phyloP scores from a whole-genome alignment of 1,140 invertebrate species.

The Drosophila sturtevanti region DNA sequence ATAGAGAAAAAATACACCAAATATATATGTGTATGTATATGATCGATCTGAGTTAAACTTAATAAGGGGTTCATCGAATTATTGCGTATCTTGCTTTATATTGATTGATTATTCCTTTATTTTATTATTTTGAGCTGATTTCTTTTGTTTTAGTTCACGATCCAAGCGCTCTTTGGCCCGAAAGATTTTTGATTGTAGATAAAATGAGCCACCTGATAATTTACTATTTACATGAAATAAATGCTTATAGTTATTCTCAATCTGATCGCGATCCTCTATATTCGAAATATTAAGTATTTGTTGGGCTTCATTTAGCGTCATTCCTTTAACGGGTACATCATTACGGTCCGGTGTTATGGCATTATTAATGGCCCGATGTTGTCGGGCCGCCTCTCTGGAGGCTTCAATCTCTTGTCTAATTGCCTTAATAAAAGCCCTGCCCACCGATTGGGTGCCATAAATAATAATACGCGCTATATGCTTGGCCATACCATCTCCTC shows the following conservation, averaged over 20 bases:
- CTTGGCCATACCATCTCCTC: constrained; percentile 38
- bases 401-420: constrained; percentile 58
- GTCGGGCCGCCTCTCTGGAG: constrained; percentile 41
- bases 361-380: constrained; percentile 67
- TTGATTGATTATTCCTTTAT: not conserved
- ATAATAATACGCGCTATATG: constrained; percentile 47
- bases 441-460: constrained; percentile 44
- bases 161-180: constrained; percentile 96
- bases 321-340: constrained; percentile 39
- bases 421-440: constrained; percentile 53
- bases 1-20: not conserved
- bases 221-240: constrained; percentile 96
- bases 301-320: constrained; percentile 54
- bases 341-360: not conserved
- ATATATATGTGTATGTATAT: not conserved
- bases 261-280: constrained; percentile 31
- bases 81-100: not conserved
- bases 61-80: not conserved
- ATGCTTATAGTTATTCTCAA: constrained; percentile 85
- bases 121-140: too few species aligned
- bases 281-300: constrained; percentile 52
- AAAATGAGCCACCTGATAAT: constrained; percentile 95
- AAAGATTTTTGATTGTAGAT: constrained; percentile 97
- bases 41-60: not conserved
- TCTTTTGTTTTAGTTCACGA: constrained; percentile 85